Conservation (phyloP, 1,140 invertebrate genomes). For the Brachionus sp. region DNA sequence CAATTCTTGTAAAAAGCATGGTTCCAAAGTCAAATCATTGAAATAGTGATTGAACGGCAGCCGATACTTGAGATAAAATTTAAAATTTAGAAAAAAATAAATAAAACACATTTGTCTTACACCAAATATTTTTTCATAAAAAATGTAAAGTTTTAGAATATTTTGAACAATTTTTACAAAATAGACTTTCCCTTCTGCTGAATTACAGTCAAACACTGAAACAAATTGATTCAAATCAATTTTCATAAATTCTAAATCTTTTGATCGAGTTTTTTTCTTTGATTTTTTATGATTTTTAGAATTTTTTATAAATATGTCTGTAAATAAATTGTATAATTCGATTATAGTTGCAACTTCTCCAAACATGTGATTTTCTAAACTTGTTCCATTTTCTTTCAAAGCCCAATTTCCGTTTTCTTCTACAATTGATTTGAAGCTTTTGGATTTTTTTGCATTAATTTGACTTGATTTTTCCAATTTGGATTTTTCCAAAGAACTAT, state of each 20-base stretch:
- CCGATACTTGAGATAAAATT: background rate
- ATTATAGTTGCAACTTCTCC: background rate
- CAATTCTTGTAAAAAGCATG: conserved; percentile 30
- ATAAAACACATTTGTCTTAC: background rate
- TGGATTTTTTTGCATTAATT: background rate
- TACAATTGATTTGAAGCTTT: background rate
- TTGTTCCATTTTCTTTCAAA: background rate
- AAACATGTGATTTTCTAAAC: conserved; percentile 4
- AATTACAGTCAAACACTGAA: background rate
- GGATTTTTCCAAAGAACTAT: background rate
- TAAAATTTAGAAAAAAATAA: background rate
- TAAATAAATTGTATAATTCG: background rate
- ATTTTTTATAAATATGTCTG: background rate
- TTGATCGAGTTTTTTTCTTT: background rate
- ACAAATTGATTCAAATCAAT: conserved; percentile 9
- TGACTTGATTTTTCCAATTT: background rate
- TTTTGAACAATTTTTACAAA: background rate
- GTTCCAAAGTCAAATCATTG: background rate
- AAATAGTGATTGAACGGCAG: background rate
- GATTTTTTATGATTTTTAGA: background rate
- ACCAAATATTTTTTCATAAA: background rate
- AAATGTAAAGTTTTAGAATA: background rate
- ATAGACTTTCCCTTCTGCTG: background rate
- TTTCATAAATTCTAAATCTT: background rate
- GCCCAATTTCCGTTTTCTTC: background rate